phyloP scores from a whole-genome alignment of 2,113 vertebrate species.

The Orthonyx spaldingii region DNA sequence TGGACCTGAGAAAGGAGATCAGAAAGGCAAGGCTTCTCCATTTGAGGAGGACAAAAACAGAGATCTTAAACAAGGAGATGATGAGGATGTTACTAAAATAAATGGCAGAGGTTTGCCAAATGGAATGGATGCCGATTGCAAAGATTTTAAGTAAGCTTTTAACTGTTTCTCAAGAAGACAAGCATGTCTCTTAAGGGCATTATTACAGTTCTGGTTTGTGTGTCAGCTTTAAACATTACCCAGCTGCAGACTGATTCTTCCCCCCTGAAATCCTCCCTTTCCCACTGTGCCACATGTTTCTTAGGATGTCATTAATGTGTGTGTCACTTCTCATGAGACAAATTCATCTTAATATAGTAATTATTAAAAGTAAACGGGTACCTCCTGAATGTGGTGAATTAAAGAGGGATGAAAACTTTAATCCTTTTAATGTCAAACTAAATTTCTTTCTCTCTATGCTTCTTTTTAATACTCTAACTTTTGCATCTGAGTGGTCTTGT shows the following conservation, averaged over 20 bases:
- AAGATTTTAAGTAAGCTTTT: constrained; percentile 97
- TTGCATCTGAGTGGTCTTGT: constrained; percentile 5
- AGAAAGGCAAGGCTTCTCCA: constrained; percentile 88
- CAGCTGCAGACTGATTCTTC: constrained; percentile 41
- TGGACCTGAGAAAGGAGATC: constrained; percentile 89
- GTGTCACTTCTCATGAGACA: constrained; percentile 42
- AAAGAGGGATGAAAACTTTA: constrained; percentile 32
- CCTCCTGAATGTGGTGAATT: constrained; percentile 9
- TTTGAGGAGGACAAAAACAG: constrained; percentile 96
- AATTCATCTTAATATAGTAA: constrained; percentile 21
- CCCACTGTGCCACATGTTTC: constrained; percentile 49
- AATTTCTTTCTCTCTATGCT: constrained; percentile 36
- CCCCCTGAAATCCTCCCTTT: constrained; percentile 23
- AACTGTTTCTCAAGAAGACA: constrained; percentile 66
- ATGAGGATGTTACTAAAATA: constrained; percentile 86
- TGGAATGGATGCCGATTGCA: constrained; percentile 97
- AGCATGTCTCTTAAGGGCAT: constrained; percentile 64
- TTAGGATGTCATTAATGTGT: constrained; percentile 44
- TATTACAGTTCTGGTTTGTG: constrained; percentile 48
- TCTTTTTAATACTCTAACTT: constrained; percentile 8
- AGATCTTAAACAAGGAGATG: constrained; percentile 91
- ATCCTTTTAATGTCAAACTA: background rate
- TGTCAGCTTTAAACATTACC: constrained; percentile 57
- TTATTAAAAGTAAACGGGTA: constrained; percentile 15
- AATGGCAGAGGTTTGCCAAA: constrained; percentile 93